These are phyloP conservation scores for Choreutis nemorana DNA, from an alignment of 2,888 invertebrate species.

Conservation along the genomic window DNA sequence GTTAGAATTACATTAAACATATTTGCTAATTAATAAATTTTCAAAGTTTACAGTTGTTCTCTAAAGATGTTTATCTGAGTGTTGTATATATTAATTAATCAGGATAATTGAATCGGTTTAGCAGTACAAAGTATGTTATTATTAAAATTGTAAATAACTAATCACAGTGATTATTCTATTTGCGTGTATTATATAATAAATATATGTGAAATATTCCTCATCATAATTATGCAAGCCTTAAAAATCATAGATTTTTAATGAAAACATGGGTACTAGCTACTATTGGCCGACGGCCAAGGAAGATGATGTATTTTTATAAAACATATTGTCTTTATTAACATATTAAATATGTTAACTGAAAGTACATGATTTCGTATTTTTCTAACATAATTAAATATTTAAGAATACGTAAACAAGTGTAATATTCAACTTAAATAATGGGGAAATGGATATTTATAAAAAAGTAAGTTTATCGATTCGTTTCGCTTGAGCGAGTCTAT, in stretches of 20 bases:
- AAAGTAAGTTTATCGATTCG: too few species aligned
- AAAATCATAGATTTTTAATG: constrained; percentile 65
- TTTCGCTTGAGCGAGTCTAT: too few species aligned
- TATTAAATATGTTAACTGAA: constrained; percentile 64
- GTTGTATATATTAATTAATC: constrained; percentile 33
- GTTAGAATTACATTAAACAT: too few species aligned
- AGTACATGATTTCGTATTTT: constrained; percentile 65
- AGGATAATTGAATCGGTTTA: constrained; percentile 48
- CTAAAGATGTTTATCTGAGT: constrained; percentile 37
- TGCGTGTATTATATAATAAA: constrained; percentile 54
- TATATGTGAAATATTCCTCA: constrained; percentile 50
- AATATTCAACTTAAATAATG: constrained; percentile 49
- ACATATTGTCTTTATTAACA: constrained; percentile 63
- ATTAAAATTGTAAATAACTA: constrained; percentile 46
- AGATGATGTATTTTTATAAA: constrained; percentile 64
- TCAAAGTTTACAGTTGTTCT: constrained; percentile 36
- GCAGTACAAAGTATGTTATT: constrained; percentile 52
- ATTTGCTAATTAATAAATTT: constrained; percentile 24
- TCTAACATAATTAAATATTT: constrained; percentile 55
- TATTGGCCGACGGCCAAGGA: constrained; percentile 39
- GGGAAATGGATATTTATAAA: constrained; percentile 38
- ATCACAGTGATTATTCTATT: constrained; percentile 52
- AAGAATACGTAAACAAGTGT: constrained; percentile 45
- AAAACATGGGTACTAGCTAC: constrained; percentile 57
- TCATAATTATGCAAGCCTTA: constrained; percentile 62